Conservation (phyloP, 2,113 vertebrate genomes). For the Agapornis roseicollis region DNA sequence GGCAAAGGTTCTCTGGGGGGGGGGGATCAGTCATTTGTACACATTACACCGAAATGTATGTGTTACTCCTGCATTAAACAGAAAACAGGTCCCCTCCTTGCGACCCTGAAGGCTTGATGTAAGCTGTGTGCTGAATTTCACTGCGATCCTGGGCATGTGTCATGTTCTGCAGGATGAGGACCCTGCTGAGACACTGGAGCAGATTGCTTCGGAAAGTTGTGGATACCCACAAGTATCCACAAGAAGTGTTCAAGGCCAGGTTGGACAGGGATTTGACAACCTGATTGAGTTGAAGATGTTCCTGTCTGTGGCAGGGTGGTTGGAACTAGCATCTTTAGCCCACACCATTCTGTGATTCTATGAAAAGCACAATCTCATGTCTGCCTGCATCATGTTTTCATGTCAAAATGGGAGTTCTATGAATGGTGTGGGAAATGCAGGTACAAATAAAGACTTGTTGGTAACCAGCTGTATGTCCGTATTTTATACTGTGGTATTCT, state of each 20-base stretch:
- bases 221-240: too few relatives aligned
- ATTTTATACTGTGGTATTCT: neutral
- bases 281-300: too few relatives aligned
- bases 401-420: neutral
- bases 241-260: neutral
- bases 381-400: rapidly evolving
- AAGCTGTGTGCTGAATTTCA: rapidly evolving
- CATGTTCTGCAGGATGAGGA: neutral
- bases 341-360: neutral
- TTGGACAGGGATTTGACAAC: neutral
- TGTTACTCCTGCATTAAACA: neutral
- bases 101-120: neutral
- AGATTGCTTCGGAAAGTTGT: neutral
- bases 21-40: neutral
- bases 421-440: neutral
- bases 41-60: rapidly evolving
- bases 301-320: neutral
- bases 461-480: rapidly evolving
- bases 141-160: rapidly evolving
- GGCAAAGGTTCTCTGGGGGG: rapidly evolving
- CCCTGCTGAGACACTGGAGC: neutral
- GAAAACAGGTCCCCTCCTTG: rapidly evolving
- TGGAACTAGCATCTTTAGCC: neutral
- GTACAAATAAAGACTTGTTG: neutral
- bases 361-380: neutral